Conservation (phyloP, 2,797 vertebrate genomes). For the Eurystomus glaucurus region DNA sequence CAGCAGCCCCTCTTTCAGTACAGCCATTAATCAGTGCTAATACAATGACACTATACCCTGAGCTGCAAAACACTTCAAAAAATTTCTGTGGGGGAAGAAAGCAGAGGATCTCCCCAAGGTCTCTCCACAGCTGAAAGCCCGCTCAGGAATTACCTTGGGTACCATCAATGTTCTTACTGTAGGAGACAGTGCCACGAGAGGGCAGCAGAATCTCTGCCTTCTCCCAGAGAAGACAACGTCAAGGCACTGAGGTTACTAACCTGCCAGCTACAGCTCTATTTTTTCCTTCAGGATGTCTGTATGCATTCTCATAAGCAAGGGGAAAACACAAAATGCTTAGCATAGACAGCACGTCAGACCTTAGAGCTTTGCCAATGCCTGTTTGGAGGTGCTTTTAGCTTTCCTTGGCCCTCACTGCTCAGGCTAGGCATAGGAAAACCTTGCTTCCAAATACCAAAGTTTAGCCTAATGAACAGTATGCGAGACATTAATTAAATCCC, state of each 20-base stretch:
- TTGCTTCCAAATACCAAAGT: neutral
- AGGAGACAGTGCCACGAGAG: neutral
- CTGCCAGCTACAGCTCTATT: neutral
- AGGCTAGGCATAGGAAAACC: neutral
- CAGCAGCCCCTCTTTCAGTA: neutral
- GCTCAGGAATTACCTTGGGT: neutral
- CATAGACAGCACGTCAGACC: neutral
- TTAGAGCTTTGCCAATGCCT: neutral
- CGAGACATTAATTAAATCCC: neutral
- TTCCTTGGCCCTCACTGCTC: neutral
- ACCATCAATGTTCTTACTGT: accelerated
- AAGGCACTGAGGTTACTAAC: neutral
- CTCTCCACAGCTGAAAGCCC: neutral
- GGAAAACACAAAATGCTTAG: neutral
- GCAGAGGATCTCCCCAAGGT: neutral
- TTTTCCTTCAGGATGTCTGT: neutral
- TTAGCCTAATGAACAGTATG: neutral
- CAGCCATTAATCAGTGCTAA: neutral
- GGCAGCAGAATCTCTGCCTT: conserved; percentile 55
- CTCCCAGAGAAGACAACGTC: accelerated
- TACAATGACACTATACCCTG: accelerated
- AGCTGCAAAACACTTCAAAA: neutral
- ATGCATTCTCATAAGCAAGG: accelerated
- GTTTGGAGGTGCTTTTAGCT: neutral
- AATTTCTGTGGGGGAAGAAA: neutral